Conservation (phyloP, 1,140 invertebrate species). For the Sycophaga agraensis region DNA sequence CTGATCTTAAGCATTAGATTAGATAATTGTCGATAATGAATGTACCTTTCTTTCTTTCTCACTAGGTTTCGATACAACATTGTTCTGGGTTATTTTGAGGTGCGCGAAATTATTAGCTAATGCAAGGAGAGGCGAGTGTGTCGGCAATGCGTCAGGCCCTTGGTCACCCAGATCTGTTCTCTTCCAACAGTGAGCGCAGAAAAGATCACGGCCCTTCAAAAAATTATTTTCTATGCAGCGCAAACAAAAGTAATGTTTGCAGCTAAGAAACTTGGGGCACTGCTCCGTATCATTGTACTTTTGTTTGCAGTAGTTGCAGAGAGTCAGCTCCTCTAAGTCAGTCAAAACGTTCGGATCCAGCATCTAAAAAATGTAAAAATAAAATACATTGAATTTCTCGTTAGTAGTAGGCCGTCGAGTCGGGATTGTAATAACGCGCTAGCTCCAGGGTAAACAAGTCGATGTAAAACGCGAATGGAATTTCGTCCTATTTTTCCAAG, state of each 20-base stretch:
- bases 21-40: too few relatives aligned
- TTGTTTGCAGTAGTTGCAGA: slow-evolving; percentile 69
- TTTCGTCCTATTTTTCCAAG: too few relatives aligned
- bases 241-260: slow-evolving; percentile 76
- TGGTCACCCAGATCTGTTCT: slow-evolving; percentile 64
- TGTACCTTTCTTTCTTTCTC: slow-evolving; percentile 61
- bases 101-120: slow-evolving; percentile 64
- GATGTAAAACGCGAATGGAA: too few relatives aligned
- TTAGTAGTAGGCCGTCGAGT: too few relatives aligned
- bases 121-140: slow-evolving; percentile 65
- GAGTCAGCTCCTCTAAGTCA: slow-evolving; percentile 70
- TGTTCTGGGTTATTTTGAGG: slow-evolving; percentile 58
- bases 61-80: slow-evolving; percentile 45
- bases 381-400: too few relatives aligned
- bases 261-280: slow-evolving; percentile 71
- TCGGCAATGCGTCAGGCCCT: slow-evolving; percentile 67
- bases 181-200: slow-evolving; percentile 72
- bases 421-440: too few relatives aligned
- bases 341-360: slow-evolving; percentile 60
- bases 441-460: too few relatives aligned
- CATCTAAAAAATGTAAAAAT: slow-evolving; percentile 51
- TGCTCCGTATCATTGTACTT: slow-evolving; percentile 70
- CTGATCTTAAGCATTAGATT: too few relatives aligned
- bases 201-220: slow-evolving; percentile 64
- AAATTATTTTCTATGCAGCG: slow-evolving; percentile 69